Evolutionary conservation across 2,888 invertebrate genomes (phyloP), one percentile per base, ranked within the genome.

Genomic region (Lissocephala sabroskyi): DNA sequence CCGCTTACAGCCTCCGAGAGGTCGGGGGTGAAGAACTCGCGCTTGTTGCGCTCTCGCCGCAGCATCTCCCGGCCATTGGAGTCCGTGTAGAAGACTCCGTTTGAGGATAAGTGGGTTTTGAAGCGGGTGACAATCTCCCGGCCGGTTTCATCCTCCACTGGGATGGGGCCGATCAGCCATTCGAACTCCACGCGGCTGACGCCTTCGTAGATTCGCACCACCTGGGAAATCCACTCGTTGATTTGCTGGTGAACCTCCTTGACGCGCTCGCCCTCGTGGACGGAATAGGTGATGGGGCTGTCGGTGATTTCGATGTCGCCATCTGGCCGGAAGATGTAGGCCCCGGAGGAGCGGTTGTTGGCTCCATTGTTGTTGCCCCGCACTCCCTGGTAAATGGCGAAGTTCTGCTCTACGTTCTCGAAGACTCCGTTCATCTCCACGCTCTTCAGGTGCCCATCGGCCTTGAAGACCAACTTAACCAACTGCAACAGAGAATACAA

Each of bases 51-150:
- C 10, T 67, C 55, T 6, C 97, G 86, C 68, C 90, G 88, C 19
- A 97, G 77, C 82, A 93, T 88, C 82, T 97, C 94, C 13, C 98
- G 86, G 0, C 97, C 98, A 81, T 98, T 99, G 0, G 96, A 92
- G 80, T 98, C 98, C 0, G 98, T 98, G 79, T 91, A 96, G 81
- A 98, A 98, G 0, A 86, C 86, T 0, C 88, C 88, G 1, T 89
- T 85, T 0, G 90, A 90, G 0, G 87, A 71, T 0, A 95, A 79
- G 23, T 87, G 83, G 0, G 91, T 90, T n/a, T 86, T 85, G 74
- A 93, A 97, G 53, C 89, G 88, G 0, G 91, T 88, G 0, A 98
- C 86, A 1, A 96, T 87, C 83, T 98, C 98, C 79, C 93, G 95
- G 0, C 97, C 96, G 7, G 88, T 59, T 10, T 85, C 85, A 82